These are phyloP conservation scores for Heliconius charithonia DNA, from an alignment of 2,888 invertebrate species.

Conservation along the genomic window DNA sequence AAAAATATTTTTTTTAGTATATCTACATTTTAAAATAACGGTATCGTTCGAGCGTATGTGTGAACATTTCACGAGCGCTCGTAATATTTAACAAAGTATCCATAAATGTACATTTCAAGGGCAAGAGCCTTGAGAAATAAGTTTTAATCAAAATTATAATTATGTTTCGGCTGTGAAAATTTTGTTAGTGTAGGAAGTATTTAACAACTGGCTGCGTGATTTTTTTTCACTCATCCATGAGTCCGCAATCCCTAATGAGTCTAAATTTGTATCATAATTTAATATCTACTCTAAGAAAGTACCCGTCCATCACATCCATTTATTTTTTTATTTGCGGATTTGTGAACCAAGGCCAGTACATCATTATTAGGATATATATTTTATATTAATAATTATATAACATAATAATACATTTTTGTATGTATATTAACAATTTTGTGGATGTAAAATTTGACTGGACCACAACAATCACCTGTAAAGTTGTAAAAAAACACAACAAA, in stretches of 20 bases:
- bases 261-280: constrained; percentile 54
- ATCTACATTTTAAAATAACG: constrained; percentile 18
- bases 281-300: constrained; percentile 55
- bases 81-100: constrained; percentile 14
- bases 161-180: constrained; percentile 78
- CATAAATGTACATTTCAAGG: constrained; percentile 18
- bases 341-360: constrained; percentile 58
- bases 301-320: constrained; percentile 67
- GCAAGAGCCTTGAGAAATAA: constrained; percentile 28
- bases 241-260: constrained; percentile 53
- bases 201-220: constrained; percentile 28
- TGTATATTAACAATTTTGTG: background rate
- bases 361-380: constrained; percentile 45
- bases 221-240: constrained; percentile 25
- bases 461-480: background rate
- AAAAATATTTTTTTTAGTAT: constrained; percentile 18
- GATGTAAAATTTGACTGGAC: background rate
- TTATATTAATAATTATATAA: constrained; percentile 15
- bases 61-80: constrained; percentile 5
- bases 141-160: constrained; percentile 66
- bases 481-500: background rate
- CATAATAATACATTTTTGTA: constrained; percentile 13
- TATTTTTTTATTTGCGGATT: constrained; percentile 50
- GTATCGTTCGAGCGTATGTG: background rate
- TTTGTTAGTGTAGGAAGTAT: constrained; percentile 64